Evolutionary conservation across 2,797 vertebrate species (phyloP), one percentile per base, ranked within the genome.

Genomic region (Harpagifer antarcticus): DNA sequence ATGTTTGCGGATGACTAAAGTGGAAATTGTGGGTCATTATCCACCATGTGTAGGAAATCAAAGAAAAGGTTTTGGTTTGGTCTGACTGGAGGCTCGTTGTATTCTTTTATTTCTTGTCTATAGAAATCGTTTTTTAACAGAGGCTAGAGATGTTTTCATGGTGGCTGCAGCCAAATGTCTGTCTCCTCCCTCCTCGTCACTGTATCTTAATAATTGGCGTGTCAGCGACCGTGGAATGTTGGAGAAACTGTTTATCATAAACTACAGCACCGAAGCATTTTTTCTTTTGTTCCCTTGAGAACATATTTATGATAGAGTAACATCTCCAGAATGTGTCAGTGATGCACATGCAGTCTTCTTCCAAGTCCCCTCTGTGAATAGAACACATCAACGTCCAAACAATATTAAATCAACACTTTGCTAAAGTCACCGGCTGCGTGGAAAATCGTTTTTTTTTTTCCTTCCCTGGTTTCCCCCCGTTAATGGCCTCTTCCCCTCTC

Each of bases 401-500:
- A 84, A 72, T 84, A 83, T 74, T 76, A 77, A 73, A 83, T 76
- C 76, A 73, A 86, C 74, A 70, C 63, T 76, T 72, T 66, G 68
- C 68, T 85, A 63, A 79, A 76, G 74, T 76, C 43, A 69, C 53
- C 45, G 31, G n/a, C 72, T 43, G 45, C 52, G 67, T 78, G 52
- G 53, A 68, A 84, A 78, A 68, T 37, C 5, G 49, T 61, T 56
- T 45, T 40, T 47, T 63, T 77, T 56, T 33, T 37, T 54, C 62
- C 72, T 27, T 27, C 78, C 77, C 68, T 23, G 66, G 12, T 3
- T 64, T 87, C 81, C 77, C 52, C 84, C 84, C 84, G 70, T 79
- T 63, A 64, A 66, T 88, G 91, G 90, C 90, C 93, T 88, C 91
- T 86, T 86, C 82, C 83, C 86, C 84, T 49, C 81, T 84, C 72